Conservation (phyloP, 1,140 invertebrate genomes). For the Myzus persicae region DNA sequence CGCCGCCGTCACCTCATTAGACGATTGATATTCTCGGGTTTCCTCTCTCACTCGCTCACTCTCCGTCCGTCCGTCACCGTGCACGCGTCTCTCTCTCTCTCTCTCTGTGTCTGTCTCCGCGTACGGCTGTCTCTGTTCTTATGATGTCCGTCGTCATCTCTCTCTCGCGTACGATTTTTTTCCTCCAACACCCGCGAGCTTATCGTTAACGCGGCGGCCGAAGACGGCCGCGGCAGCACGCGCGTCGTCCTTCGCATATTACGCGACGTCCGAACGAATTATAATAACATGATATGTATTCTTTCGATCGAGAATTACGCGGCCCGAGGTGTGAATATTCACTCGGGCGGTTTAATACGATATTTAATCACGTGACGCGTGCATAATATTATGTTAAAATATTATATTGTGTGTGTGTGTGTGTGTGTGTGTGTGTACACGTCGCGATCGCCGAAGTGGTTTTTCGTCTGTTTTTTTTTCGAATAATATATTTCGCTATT, state of each 20-base stretch:
- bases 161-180: background rate
- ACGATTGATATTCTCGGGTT: slow-evolving; percentile 18
- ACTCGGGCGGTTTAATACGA: background rate
- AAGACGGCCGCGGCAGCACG: slow-evolving; percentile 1
- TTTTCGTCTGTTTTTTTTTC: too few relatives aligned
- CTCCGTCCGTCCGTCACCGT: background rate
- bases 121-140: too few relatives aligned
- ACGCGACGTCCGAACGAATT: background rate
- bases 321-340: background rate
- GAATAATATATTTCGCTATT: background rate
- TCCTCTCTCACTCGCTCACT: background rate
- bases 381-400: background rate
- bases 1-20: slow-evolving; percentile 32
- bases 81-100: too few relatives aligned
- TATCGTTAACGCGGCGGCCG: background rate
- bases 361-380: slow-evolving; percentile 14
- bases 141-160: too few relatives aligned
- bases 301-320: background rate
- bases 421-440: too few relatives aligned
- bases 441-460: too few relatives aligned
- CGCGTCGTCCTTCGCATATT: background rate
- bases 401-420: too few relatives aligned
- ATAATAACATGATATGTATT: background rate
- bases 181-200: background rate
- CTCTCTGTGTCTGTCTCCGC: too few relatives aligned